A percentile compares a stretch with the other conserved stretches of the same genome.
Evolutionary conservation across 2,888 invertebrate genomes (phyloP).

Genomic region (Leptarthrus brevirostris): DNA sequence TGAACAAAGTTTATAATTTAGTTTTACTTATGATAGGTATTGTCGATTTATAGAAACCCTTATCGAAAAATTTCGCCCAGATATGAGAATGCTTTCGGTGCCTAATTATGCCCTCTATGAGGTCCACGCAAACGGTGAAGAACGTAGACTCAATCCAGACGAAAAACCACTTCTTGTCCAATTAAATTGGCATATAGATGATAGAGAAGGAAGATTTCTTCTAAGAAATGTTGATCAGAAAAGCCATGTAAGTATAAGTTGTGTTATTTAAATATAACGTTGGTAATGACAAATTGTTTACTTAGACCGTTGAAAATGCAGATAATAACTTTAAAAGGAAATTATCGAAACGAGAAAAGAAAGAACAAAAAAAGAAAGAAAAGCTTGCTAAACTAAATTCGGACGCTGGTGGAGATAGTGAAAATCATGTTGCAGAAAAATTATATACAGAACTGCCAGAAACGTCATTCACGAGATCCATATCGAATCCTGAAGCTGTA

Average conservation of each 20-base stretch:
- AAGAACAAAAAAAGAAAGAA: conserved; percentile 95
- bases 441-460: conserved; percentile 96
- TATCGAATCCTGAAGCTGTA: conserved; percentile 99
- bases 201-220: conserved; percentile 96
- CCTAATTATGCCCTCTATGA: conserved; percentile 81
- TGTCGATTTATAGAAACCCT: conserved; percentile 80
- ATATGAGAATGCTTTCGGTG: conserved; percentile 93
- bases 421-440: conserved; percentile 87
- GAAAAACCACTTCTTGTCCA: conserved; percentile 97
- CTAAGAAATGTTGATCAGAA: conserved; percentile 90
- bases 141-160: conserved; percentile 87
- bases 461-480: conserved; percentile 97
- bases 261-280: neutral
- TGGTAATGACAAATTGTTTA: conserved; percentile 54
- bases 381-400: conserved; percentile 84
- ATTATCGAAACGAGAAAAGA: conserved; percentile 96
- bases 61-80: conserved; percentile 99
- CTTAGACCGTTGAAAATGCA: conserved; percentile 75
- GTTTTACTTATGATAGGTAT: neutral
- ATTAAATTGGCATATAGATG: conserved; percentile 99
- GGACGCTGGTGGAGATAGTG: conserved; percentile 70
- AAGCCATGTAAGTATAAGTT: conserved; percentile 67
- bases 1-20: neutral
- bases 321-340: conserved; percentile 91
- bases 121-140: conserved; percentile 83